phyloP scores from a whole-genome alignment of 2,113 vertebrate species.

The Macrotus californicus region DNA sequence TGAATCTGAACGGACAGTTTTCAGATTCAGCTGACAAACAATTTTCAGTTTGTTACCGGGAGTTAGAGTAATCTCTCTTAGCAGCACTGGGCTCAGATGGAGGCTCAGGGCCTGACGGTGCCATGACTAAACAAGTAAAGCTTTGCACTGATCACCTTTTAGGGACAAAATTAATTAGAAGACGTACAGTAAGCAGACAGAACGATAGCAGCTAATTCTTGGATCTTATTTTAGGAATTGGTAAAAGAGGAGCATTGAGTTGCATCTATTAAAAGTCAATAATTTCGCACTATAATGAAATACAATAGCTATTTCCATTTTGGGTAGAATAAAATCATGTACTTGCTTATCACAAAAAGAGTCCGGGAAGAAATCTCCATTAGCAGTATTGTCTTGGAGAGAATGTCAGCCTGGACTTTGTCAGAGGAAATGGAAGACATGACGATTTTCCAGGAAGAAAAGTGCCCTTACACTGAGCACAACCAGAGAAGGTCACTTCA shows the following conservation, averaged over 20 bases:
- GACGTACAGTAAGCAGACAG: constrained; percentile 16
- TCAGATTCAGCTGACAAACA: not conserved
- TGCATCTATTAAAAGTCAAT: constrained; percentile 44
- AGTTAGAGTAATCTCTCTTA: not conserved
- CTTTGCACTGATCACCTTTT: constrained; percentile 17
- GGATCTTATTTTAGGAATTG: constrained; percentile 47
- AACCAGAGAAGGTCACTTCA: constrained; percentile 16
- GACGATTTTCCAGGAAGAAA: not conserved
- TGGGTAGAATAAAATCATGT: not conserved
- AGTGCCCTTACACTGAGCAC: not conserved
- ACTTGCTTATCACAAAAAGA: constrained; percentile 28
- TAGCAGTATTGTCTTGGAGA: not conserved
- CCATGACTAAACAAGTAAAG: not conserved
- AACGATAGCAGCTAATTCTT: constrained; percentile 40
- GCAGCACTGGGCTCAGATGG: not conserved
- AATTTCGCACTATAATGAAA: constrained; percentile 28
- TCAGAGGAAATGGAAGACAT: constrained; percentile 21
- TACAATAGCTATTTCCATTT: constrained; percentile 43
- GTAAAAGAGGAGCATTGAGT: constrained; percentile 31
- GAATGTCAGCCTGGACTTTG: constrained; percentile 31
- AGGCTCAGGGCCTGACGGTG: not conserved
- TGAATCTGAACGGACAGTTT: not conserved
- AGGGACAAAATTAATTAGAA: constrained; percentile 48
- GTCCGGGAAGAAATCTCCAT: not conserved
- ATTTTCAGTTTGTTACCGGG: not conserved